phyloP scores from a whole-genome alignment of 2,113 vertebrate genomes.

The Brachyhypopomus occidentalis region DNA sequence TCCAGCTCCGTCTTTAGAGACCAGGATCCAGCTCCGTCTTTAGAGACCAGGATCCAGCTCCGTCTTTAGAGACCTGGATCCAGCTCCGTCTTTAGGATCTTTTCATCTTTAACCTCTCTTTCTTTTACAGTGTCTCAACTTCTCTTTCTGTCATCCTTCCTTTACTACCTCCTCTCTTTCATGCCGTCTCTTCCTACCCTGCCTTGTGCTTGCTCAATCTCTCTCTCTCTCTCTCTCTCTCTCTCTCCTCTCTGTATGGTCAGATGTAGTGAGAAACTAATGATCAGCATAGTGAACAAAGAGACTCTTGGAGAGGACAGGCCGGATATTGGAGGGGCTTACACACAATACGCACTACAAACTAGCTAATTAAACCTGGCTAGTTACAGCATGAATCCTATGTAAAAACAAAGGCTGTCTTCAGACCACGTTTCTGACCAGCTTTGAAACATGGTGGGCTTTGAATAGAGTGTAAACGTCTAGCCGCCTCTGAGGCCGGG shows the following conservation, averaged over 20 bases:
- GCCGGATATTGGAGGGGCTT: slow-evolving; percentile 26
- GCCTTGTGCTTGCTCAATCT: no score
- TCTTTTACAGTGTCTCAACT: not conserved
- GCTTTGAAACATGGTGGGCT: slow-evolving; percentile 17
- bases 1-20: no score
- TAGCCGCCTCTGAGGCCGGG: not conserved
- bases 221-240: no score
- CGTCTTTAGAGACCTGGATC: not conserved
- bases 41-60: no score
- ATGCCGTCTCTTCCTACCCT: not conserved
- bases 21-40: no score
- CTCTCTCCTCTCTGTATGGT: not conserved
- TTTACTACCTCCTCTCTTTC: no score
- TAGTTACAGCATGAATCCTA: slow-evolving; percentile 16
- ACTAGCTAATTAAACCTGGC: slow-evolving; percentile 35
- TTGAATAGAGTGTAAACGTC: not conserved
- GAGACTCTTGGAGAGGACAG: not conserved
- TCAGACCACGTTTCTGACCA: slow-evolving; percentile 24
- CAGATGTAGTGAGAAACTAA: slow-evolving; percentile 7
- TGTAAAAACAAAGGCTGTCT: not conserved
- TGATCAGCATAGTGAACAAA: slow-evolving; percentile 23
- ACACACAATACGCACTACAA: slow-evolving; percentile 22
- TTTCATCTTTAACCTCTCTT: not conserved
- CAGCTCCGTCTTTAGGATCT: not conserved
- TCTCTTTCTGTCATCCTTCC: no score